Conservation (phyloP, 2,113 vertebrate species). For the Rhegmatorhina hoffmannsi region DNA sequence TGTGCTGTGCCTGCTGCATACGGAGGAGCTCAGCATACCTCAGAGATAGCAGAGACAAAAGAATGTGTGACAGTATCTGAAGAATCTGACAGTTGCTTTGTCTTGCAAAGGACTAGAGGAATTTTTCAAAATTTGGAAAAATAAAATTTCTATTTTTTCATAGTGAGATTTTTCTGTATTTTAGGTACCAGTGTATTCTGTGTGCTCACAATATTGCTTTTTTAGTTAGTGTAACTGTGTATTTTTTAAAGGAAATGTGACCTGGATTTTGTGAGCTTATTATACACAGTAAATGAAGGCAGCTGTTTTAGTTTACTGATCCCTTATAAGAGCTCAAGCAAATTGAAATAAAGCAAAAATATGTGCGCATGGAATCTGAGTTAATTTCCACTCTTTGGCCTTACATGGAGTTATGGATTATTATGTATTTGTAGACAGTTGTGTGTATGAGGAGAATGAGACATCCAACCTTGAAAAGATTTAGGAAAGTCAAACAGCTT, state of each 20-base stretch:
- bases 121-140: conserved; percentile 63
- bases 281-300: conserved; percentile 62
- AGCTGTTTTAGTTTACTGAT: conserved; percentile 68
- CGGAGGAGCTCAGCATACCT: conserved; percentile 50
- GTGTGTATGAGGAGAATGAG: conserved; percentile 31
- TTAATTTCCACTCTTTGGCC: conserved; percentile 37
- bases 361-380: not conserved
- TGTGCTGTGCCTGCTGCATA: conserved; percentile 11
- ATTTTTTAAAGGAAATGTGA: conserved; percentile 69
- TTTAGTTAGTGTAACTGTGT: not conserved
- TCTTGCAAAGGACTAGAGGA: conserved; percentile 67
- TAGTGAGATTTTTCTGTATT: not conserved
- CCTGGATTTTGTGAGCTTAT: conserved; percentile 74
- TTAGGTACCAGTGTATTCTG: not conserved
- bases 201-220: not conserved
- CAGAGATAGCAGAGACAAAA: conserved; percentile 77
- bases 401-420: conserved; percentile 5
- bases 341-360: conserved; percentile 51
- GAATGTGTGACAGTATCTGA: conserved; percentile 65
- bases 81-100: conserved; percentile 75
- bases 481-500: not conserved
- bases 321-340: conserved; percentile 51
- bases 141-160: not conserved
- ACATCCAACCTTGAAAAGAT: conserved; percentile 39
- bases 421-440: conserved; percentile 29